A percentile compares a stretch with the other conserved stretches of the same genome.
phyloP scores from a whole-genome alignment of 2,888 invertebrate genomes.

The Rhagium mordax region DNA sequence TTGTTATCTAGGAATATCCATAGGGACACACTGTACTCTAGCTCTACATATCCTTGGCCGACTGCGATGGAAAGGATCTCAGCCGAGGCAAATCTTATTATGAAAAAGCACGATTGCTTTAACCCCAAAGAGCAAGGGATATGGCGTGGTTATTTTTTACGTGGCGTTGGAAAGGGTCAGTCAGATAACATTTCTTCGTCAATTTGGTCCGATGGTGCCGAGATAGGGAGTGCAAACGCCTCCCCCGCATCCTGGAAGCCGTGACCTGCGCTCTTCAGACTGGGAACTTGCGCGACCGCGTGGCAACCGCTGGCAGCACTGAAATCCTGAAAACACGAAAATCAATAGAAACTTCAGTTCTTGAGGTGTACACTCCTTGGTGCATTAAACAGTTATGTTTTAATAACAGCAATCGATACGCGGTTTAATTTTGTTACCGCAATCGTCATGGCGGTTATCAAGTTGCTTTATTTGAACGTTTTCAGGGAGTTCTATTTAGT shows the following conservation, averaged over 20 bases:
- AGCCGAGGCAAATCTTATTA: too few species aligned
- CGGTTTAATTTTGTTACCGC: constrained; percentile 19
- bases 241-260: not conserved
- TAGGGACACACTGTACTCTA: too few species aligned
- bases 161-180: not conserved
- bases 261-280: constrained; percentile 2
- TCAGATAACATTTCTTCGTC: not conserved
- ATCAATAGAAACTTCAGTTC: constrained; percentile 64
- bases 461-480: not conserved
- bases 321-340: constrained; percentile 61
- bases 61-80: too few species aligned
- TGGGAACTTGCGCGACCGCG: not conserved
- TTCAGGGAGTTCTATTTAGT: not conserved
- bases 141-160: not conserved
- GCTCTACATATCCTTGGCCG: too few species aligned
- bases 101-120: too few species aligned
- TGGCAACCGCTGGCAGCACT: constrained; percentile 10
- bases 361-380: constrained; percentile 53
- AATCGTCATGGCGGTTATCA: constrained; percentile 4
- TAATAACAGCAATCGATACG: not conserved
- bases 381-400: constrained; percentile 4
- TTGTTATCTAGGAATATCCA: too few species aligned
- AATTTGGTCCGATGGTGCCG: not conserved
- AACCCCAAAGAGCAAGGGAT: not conserved
- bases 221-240: not conserved